These are phyloP conservation scores for Lepus oiostolus DNA, from an alignment of 2,797 vertebrate genomes.

Conservation along the genomic window DNA sequence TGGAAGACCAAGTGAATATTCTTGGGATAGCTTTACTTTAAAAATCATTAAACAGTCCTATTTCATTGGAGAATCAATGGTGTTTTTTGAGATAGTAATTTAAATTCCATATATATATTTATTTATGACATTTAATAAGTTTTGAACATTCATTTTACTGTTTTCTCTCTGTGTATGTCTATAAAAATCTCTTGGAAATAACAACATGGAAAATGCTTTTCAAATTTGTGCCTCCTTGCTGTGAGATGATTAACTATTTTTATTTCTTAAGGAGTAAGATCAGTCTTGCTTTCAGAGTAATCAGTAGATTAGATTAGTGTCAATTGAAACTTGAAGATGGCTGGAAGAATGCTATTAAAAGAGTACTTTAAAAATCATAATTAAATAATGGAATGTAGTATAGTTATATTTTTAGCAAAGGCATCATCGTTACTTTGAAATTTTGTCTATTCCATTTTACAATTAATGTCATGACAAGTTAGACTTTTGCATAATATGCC, in stretches of 20 bases:
- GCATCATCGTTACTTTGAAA: conserved; percentile 51
- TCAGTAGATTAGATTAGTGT: conserved; percentile 19
- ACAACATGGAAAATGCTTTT: not conserved
- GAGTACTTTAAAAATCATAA: conserved; percentile 48
- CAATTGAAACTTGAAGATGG: not conserved
- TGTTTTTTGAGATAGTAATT: not conserved
- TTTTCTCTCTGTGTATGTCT: not conserved
- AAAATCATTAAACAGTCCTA: not conserved
- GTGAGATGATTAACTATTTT: not conserved
- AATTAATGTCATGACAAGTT: conserved; percentile 32
- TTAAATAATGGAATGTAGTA: not conserved
- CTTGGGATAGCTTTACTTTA: not conserved
- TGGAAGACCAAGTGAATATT: not conserved
- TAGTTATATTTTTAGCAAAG: conserved; percentile 6
- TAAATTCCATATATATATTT: not conserved
- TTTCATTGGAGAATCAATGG: not conserved
- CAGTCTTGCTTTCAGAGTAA: conserved; percentile 9
- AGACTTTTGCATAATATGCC: not conserved
- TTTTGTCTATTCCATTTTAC: not conserved
- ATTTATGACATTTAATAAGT: conserved; percentile 28
- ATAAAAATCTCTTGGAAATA: not conserved
- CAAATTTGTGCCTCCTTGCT: conserved; percentile 32
- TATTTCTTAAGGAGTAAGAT: not conserved
- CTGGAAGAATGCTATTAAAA: conserved; percentile 43
- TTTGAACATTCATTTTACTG: not conserved